A percentile compares a stretch with the other conserved stretches of the same genome.
phyloP scores from a whole-genome alignment of 2,113 vertebrate genomes.

The Urocolius indicus region DNA sequence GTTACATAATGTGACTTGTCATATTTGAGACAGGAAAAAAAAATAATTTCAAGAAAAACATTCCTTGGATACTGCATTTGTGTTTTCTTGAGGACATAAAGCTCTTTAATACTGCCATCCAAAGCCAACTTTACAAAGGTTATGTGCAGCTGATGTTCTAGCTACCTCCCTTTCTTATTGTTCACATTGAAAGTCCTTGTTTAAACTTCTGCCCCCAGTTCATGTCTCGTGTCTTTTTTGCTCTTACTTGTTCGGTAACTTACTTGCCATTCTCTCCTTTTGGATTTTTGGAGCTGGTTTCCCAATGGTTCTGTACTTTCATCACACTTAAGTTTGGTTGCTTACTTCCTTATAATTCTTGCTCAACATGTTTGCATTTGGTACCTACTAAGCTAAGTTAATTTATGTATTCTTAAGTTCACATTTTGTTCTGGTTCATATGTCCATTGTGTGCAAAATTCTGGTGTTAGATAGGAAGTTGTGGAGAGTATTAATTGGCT shows the following conservation, averaged over 20 bases:
- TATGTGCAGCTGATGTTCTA: not conserved
- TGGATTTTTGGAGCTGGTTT: not conserved
- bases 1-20: not conserved
- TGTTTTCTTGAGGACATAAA: not conserved
- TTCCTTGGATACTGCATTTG: not conserved
- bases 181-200: not conserved
- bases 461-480: not conserved
- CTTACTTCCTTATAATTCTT: not conserved
- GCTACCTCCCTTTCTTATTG: not conserved
- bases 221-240: rapidly evolving
- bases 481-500: not conserved
- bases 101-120: not conserved
- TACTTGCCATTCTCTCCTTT: not conserved
- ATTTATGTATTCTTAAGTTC: not conserved
- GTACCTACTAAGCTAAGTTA: not conserved
- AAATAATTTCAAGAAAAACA: not conserved
- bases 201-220: not conserved
- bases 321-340: not conserved
- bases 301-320: not conserved
- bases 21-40: not conserved
- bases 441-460: not conserved
- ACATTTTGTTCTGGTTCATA: not conserved
- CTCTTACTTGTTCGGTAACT: not conserved
- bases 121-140: not conserved
- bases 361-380: rapidly evolving